Conservation (phyloP, 2,797 vertebrate species). For the Pachyuromys duprasi region DNA sequence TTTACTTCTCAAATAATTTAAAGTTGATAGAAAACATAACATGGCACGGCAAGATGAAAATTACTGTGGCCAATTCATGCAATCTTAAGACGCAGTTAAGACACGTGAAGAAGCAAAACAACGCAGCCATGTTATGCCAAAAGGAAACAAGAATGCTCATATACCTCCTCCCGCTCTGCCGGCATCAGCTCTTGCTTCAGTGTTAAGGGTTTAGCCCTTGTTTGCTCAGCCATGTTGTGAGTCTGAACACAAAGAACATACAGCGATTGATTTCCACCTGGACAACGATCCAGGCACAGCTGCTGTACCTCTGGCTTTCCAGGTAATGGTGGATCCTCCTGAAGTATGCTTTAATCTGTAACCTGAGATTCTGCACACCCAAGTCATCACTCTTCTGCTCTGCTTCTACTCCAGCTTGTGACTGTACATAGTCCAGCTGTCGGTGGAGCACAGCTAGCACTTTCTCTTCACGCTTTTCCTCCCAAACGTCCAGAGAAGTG, state of each 20-base stretch:
- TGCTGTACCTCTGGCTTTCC: slow-evolving; percentile 72
- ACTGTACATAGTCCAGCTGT: slow-evolving; percentile 79
- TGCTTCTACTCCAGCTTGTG: slow-evolving; percentile 45
- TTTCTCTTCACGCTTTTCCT: slow-evolving; percentile 67
- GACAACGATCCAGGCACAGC: slow-evolving; percentile 84
- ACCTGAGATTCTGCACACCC: slow-evolving; percentile 4
- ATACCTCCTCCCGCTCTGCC: not conserved
- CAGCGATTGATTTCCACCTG: slow-evolving; percentile 81
- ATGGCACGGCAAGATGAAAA: slow-evolving; percentile 4
- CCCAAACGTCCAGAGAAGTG: slow-evolving; percentile 74
- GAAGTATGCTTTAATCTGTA: slow-evolving; percentile 85
- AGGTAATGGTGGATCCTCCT: slow-evolving; percentile 82
- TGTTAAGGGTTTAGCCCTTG: slow-evolving; percentile 27
- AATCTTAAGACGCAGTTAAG: slow-evolving; percentile 11
- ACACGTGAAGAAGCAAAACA: not conserved
- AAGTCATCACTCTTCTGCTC: not conserved
- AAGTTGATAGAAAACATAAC: slow-evolving; percentile 38
- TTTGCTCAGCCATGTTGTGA: slow-evolving; percentile 53
- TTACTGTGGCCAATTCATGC: not conserved
- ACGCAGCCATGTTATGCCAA: not conserved
- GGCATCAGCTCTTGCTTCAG: not conserved
- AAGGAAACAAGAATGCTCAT: not conserved
- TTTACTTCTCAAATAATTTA: slow-evolving; percentile 32
- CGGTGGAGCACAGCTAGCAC: slow-evolving; percentile 81
- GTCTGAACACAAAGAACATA: slow-evolving; percentile 79